These are phyloP conservation scores for Acrocephalus arundinaceus DNA, from an alignment of 2,113 vertebrate species.

Conservation along the genomic window DNA sequence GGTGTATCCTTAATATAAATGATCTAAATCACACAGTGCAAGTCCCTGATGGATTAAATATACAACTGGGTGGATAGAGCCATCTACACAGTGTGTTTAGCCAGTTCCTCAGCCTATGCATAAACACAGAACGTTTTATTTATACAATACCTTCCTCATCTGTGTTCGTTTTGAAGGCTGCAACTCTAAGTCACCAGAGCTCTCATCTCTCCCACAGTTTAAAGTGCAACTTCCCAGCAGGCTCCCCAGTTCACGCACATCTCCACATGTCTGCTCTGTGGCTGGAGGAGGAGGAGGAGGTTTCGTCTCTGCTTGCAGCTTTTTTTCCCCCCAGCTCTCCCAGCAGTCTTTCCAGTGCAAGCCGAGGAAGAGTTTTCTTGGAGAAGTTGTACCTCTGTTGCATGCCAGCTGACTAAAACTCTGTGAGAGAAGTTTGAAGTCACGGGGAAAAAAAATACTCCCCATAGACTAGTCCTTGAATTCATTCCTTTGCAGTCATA, in stretches of 20 bases:
- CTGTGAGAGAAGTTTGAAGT: conserved; percentile 60
- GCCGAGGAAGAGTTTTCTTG: conserved; percentile 52
- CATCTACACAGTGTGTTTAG: background rate
- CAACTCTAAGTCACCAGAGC: background rate
- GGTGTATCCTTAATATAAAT: conserved; percentile 23
- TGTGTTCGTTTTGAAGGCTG: conserved; percentile 16
- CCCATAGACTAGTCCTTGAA: conserved; percentile 49
- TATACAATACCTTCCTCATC: conserved; percentile 44
- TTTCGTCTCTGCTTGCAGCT: conserved; percentile 1
- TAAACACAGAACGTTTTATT: conserved; percentile 38
- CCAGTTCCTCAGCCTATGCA: background rate
- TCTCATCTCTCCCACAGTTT: background rate
- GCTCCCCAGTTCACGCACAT: background rate
- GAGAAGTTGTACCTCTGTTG: conserved; percentile 53
- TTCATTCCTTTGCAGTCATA: conserved; percentile 48
- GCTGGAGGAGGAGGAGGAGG: background rate
- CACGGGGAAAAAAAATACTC: conserved; percentile 43
- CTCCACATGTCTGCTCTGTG: conserved; percentile 53
- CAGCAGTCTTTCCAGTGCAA: conserved; percentile 28
- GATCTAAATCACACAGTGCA: background rate
- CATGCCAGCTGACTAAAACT: conserved; percentile 68
- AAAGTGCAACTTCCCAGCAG: conserved; percentile 36
- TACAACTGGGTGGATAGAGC: conserved; percentile 1
- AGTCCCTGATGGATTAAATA: conserved; percentile 18
- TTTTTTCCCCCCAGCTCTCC: conserved; percentile 12